Conservation (phyloP, 2,113 vertebrate genomes). For the Galemys pyrenaicus region DNA sequence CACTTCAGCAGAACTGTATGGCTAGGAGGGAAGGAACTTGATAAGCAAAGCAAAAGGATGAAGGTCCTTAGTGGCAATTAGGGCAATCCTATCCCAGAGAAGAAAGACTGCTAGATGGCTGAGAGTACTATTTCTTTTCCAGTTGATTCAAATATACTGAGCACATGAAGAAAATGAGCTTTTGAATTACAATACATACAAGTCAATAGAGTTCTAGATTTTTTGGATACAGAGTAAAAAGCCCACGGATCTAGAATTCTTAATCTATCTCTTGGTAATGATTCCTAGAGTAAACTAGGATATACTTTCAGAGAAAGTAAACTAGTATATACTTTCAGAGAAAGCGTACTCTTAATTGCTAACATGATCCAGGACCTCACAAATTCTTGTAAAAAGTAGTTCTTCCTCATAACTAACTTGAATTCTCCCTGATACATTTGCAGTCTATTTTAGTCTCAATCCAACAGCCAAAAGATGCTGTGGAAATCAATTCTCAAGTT, state of each 20-base stretch:
- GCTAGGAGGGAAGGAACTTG: neutral
- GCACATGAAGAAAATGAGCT: neutral
- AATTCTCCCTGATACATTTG: neutral
- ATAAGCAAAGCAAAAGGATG: neutral
- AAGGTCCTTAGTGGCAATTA: neutral
- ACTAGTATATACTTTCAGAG: neutral
- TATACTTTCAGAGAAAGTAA: neutral
- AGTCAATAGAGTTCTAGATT: neutral
- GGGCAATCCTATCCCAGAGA: neutral
- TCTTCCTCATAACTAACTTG: neutral
- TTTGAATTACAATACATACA: slow-evolving; percentile 4
- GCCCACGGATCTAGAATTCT: neutral
- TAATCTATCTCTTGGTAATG: neutral
- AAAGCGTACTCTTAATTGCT: neutral
- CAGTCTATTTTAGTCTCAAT: slow-evolving; percentile 2
- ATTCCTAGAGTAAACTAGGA: neutral
- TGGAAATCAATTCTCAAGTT: slow-evolving; percentile 11
- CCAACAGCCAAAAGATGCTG: neutral
- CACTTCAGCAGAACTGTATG: neutral
- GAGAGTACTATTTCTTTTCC: neutral
- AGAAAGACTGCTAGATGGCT: neutral
- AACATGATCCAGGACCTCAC: neutral
- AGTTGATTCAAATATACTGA: neutral
- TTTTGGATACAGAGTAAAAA: neutral
- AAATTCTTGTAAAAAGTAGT: slow-evolving; percentile 20